These are phyloP conservation scores for Zonitis immaculata DNA, from an alignment of 2,888 invertebrate species.

Conservation along the genomic window DNA sequence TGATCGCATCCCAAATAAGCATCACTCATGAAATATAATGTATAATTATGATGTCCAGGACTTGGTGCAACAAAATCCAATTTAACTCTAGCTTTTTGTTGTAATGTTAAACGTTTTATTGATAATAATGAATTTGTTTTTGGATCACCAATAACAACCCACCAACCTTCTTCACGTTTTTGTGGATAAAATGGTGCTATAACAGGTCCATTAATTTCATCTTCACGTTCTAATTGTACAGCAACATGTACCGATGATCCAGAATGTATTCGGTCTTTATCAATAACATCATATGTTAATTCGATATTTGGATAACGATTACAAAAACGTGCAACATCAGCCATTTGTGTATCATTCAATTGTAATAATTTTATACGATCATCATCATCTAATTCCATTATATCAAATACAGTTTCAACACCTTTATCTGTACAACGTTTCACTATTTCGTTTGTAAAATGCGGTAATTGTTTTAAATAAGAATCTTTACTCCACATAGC, in stretches of 20 bases:
- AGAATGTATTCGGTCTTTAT: constrained; percentile 71
- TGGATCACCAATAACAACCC: constrained; percentile 98
- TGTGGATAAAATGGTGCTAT: constrained; percentile 98
- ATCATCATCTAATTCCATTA: constrained; percentile 93
- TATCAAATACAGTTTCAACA: constrained; percentile 91
- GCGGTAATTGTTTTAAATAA: constrained; percentile 93
- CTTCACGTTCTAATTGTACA: constrained; percentile 92
- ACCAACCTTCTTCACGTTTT: constrained; percentile 92
- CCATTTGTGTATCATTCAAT: constrained; percentile 84
- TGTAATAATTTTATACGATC: constrained; percentile 75
- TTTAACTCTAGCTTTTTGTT: constrained; percentile 81
- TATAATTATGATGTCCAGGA: constrained; percentile 84
- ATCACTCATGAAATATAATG: constrained; percentile 98
- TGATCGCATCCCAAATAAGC: constrained; percentile 99
- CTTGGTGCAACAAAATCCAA: constrained; percentile 93
- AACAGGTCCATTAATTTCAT: constrained; percentile 94
- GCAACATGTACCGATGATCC: constrained; percentile 86
- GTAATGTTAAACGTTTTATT: constrained; percentile 93
- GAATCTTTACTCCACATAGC: constrained; percentile 99
- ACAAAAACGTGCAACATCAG: constrained; percentile 97
- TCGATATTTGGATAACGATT: constrained; percentile 99
- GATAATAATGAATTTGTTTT: constrained; percentile 90
- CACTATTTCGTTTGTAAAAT: constrained; percentile 84
- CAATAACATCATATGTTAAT: constrained; percentile 83
- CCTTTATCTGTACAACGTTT: constrained; percentile 86